Conservation (phyloP, 2,797 vertebrate genomes). For the Thalassophryne amazonica region DNA sequence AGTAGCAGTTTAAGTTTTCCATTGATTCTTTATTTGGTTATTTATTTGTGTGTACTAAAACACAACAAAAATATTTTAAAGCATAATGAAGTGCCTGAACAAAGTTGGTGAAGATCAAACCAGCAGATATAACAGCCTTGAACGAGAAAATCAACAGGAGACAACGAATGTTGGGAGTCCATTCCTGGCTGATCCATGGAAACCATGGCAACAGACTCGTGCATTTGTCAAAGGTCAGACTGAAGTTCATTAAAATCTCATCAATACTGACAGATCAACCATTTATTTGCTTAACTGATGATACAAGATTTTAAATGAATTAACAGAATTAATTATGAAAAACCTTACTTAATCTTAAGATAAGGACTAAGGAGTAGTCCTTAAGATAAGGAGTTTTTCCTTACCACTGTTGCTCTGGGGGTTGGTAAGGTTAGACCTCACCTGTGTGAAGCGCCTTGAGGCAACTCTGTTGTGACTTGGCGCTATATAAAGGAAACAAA, state of each 20-base stretch:
- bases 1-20: too few species aligned
- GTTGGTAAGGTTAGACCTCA: too few species aligned
- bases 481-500: too few species aligned
- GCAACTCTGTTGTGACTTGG: too few species aligned
- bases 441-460: too few species aligned
- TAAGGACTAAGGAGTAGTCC: too few species aligned
- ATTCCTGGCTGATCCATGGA: constrained; percentile 66
- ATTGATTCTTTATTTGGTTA: neutral
- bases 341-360: too few species aligned
- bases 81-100: constrained; percentile 41
- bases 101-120: constrained; percentile 5
- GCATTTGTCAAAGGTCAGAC: constrained; percentile 79
- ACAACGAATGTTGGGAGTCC: constrained; percentile 35
- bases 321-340: too few species aligned
- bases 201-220: constrained; percentile 71
- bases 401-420: too few species aligned
- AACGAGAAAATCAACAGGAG: constrained; percentile 31
- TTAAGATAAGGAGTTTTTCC: too few species aligned
- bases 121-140: neutral
- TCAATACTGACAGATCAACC: constrained; percentile 19
- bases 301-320: too few species aligned
- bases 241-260: constrained; percentile 2
- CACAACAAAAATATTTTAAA: constrained; percentile 7
- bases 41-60: neutral
- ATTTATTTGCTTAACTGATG: too few species aligned